Conservation (phyloP, 53 echinoderm and acorn worm species). For the Holothuria scabra region DNA sequence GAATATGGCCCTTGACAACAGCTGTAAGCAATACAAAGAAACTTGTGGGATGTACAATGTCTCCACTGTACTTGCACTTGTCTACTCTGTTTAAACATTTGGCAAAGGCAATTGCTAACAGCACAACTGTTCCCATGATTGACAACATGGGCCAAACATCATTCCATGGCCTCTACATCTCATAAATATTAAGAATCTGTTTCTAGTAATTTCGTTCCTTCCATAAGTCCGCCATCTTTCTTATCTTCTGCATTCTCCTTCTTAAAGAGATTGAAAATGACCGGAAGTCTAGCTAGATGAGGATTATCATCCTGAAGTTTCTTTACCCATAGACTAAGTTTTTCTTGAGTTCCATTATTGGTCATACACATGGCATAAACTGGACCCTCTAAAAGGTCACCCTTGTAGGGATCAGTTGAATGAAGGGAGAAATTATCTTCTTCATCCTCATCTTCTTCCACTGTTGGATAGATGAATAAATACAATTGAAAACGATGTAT, state of each 20-base stretch:
- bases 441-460: constrained; percentile 46
- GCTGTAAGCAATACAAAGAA: too few relatives aligned
- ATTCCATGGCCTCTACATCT: too few relatives aligned
- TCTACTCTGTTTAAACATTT: too few relatives aligned
- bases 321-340: constrained; percentile 76
- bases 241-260: constrained; percentile 21
- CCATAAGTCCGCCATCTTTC: constrained; percentile 40
- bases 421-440: constrained; percentile 29
- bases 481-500: too few relatives aligned
- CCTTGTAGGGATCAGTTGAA: not conserved
- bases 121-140: too few relatives aligned
- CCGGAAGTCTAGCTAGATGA: constrained; percentile 75
- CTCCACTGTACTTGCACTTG: too few relatives aligned
- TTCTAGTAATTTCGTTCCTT: constrained; percentile 50
- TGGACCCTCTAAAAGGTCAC: constrained; percentile 66
- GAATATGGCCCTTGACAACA: too few relatives aligned
- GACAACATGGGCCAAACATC: too few relatives aligned
- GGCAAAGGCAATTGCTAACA: too few relatives aligned
- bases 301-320: constrained; percentile 89
- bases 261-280: constrained; percentile 89
- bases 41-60: too few relatives aligned
- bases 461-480: not conserved
- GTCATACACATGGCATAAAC: constrained; percentile 95
- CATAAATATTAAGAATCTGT: constrained; percentile 43
- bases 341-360: constrained; percentile 59